These are phyloP conservation scores for Lophotis ruficrista DNA, from an alignment of 2,113 vertebrate species.

Conservation along the genomic window DNA sequence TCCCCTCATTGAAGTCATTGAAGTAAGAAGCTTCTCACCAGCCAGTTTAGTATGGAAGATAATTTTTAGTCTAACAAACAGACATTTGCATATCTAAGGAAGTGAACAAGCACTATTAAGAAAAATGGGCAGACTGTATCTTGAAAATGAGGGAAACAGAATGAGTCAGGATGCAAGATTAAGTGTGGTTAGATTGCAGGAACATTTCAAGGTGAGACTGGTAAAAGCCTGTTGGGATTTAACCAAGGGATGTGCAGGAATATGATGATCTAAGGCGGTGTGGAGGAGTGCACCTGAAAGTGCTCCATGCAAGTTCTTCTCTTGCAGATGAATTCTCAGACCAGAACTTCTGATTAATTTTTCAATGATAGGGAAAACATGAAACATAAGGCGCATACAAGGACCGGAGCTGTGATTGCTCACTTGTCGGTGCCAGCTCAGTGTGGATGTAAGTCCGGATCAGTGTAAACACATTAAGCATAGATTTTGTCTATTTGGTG, in stretches of 20 bases:
- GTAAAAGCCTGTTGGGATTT: not conserved
- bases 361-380: not conserved
- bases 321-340: not conserved
- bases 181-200: not conserved
- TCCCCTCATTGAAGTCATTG: not conserved
- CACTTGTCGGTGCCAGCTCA: not conserved
- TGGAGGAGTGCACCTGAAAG: not conserved
- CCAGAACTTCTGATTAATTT: not conserved
- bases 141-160: not conserved
- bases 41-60: not conserved
- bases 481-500: not conserved
- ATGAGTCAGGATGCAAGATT: not conserved
- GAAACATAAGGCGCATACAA: not conserved
- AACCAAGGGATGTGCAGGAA: not conserved
- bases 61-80: constrained; percentile 2
- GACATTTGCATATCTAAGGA: constrained; percentile 39
- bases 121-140: constrained; percentile 11
- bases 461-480: not conserved
- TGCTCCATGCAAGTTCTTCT: not conserved
- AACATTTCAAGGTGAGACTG: not conserved
- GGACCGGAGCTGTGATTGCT: not conserved
- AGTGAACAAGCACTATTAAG: not conserved
- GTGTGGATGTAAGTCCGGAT: not conserved
- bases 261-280: not conserved
- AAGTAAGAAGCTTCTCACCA: constrained; percentile 26